Evolutionary conservation across 2,888 invertebrate species (phyloP).

Genomic region (Platycheirus albimanus): DNA sequence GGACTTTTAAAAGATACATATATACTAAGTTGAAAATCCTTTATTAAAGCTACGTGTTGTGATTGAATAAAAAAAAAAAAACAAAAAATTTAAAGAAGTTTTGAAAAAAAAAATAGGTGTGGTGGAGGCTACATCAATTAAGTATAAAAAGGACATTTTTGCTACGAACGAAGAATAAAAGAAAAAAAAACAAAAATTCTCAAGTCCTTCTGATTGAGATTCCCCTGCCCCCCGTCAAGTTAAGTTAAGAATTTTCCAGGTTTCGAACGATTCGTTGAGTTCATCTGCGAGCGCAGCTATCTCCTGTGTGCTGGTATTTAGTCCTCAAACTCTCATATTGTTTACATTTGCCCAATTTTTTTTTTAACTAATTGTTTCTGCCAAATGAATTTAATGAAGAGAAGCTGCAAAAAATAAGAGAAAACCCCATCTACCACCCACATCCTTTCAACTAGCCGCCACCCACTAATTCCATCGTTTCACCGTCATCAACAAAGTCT

Average conservation of each 20-base stretch:
- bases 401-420: slow-evolving; percentile 52
- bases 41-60: slow-evolving; percentile 33
- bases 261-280: slow-evolving; percentile 70
- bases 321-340: slow-evolving; percentile 71
- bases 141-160: slow-evolving; percentile 65
- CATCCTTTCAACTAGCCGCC: slow-evolving; percentile 25
- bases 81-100: too few species aligned
- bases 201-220: slow-evolving; percentile 65
- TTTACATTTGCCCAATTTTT: slow-evolving; percentile 67
- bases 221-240: slow-evolving; percentile 53
- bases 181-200: slow-evolving; percentile 46
- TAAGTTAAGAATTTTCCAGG: slow-evolving; percentile 69
- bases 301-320: slow-evolving; percentile 56
- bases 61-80: slow-evolving; percentile 21
- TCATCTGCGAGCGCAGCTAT: slow-evolving; percentile 59
- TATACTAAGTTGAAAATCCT: slow-evolving; percentile 10
- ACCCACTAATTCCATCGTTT: slow-evolving; percentile 27
- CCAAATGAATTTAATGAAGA: slow-evolving; percentile 58
- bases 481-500: slow-evolving; percentile 52
- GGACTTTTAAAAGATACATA: slow-evolving; percentile 11
- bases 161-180: slow-evolving; percentile 50
- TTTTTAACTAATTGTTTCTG: slow-evolving; percentile 6
- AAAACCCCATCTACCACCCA: slow-evolving; percentile 28
- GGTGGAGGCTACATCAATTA: slow-evolving; percentile 71
- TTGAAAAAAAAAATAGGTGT: slow-evolving; percentile 65